Base-by-base conservation (phyloP, 2,113 vertebrate genomes). In the Symphodus melops region DNA sequence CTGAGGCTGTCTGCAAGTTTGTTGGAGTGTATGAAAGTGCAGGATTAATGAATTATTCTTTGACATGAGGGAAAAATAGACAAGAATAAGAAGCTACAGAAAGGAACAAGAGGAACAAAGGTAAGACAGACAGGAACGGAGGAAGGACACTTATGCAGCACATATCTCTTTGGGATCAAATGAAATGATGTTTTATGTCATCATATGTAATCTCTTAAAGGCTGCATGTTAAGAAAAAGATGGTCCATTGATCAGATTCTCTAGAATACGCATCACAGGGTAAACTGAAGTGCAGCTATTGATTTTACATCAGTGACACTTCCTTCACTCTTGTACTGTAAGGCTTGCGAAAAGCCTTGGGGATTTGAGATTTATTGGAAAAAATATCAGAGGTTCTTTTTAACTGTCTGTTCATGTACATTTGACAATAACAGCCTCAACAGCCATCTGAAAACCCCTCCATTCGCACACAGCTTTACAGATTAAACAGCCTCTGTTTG, bases 241-340 rank as follows among this genome's bases (percentile, higher is more conserved):
- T 5, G 6, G 56, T 60, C 3, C 33, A 68, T 55, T 42, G 72
- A 86, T 79, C 61, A 55, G 75, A 78, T 81, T 16, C 57, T 68
- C 16, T 51, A 9, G 17, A 69, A 60, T 73, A 77, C 23, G 53
- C 58, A 23, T 74, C 53, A 39, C 12, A 64, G 36, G 59, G 42
- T 78, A 61, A 59, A 41, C 10, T 44, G 37, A 67, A 28, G 44
- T 66, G 69, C 28, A 76, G 54, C 71, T 82, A 89, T 79, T 77
- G 81, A 83, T 81, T 84, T 73, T 39, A 48, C 60, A 65, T 77
- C 68, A 70, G 75, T 25, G 62, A 57, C 49, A 0, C 80, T 53
- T 37, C 62, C 36, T 78, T 48, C 68, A 36, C 53, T 58, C 49
- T 53, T 42, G 70, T 17, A 33, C 28, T 33, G 28, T 33, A n/a